These are phyloP conservation scores for Crossocerus cetratus DNA, from an alignment of 2,888 invertebrate species.

Conservation along the genomic window DNA sequence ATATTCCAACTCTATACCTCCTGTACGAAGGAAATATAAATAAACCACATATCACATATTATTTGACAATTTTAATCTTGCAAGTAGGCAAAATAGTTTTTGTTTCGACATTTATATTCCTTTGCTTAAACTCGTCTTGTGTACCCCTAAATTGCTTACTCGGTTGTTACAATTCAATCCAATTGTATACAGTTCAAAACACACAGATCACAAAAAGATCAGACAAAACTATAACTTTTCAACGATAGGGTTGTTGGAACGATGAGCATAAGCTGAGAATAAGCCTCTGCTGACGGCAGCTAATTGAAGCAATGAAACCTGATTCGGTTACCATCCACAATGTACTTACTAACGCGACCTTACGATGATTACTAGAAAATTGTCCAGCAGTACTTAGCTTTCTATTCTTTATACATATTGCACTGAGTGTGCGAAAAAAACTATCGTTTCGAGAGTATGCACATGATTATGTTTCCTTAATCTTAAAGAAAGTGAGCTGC, in stretches of 20 bases:
- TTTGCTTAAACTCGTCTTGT: background rate
- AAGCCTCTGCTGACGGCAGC: no score
- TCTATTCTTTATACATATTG: constrained; percentile 15
- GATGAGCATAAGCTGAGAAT: no score
- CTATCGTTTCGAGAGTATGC: background rate
- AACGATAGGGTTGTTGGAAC: no score
- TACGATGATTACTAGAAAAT: constrained; percentile 1
- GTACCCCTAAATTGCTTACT: background rate
- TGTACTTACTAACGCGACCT: no score
- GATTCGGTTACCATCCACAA: no score
- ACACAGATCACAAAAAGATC: no score
- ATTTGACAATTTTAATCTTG: constrained; percentile 1
- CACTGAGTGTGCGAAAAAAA: constrained; percentile 10
- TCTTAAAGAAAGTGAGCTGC: constrained; percentile 27
- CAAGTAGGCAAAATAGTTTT: constrained; percentile 1
- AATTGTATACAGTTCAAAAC: no score
- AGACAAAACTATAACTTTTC: no score
- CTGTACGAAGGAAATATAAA: no score
- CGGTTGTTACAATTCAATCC: no score
- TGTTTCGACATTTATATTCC: background rate
- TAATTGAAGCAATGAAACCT: no score
- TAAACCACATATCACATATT: background rate
- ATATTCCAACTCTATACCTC: background rate
- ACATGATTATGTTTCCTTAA: constrained; percentile 7
- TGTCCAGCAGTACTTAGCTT: constrained; percentile 6